These are phyloP conservation scores for Anolis apletophallus DNA, from an alignment of 2,797 vertebrate genomes.

Conservation along the genomic window DNA sequence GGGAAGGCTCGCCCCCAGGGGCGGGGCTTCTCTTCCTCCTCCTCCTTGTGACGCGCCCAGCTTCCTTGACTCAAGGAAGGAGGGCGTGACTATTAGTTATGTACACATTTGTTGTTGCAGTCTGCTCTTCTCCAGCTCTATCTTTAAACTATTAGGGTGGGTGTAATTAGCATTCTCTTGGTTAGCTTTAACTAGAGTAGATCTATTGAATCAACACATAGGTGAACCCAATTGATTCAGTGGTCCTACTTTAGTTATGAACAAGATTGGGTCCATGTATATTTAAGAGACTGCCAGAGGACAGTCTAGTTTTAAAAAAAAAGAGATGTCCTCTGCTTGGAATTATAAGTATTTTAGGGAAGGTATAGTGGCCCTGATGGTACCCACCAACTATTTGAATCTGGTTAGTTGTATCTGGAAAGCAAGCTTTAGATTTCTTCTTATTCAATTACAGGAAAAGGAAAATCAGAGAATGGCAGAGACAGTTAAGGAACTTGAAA, in stretches of 20 bases:
- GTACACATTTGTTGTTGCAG: background rate
- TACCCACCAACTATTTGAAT: background rate
- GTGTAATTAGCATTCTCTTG: no score
- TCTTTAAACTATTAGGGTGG: no score
- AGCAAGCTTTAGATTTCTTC: background rate
- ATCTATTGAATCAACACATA: no score
- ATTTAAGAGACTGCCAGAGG: background rate
- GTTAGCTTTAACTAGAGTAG: no score
- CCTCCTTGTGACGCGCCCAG: no score
- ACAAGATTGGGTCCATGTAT: background rate
- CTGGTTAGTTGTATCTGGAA: background rate
- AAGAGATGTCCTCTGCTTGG: background rate
- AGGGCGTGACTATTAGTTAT: no score
- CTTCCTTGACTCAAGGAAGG: no score
- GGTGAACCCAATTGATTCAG: no score
- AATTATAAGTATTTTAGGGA: background rate
- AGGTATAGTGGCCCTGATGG: background rate
- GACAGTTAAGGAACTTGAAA: constrained; percentile 31
- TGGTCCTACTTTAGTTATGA: no score
- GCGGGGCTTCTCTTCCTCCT: no score
- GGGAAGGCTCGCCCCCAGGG: no score
- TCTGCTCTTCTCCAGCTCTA: background rate
- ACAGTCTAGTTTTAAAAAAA: background rate
- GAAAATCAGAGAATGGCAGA: constrained; percentile 38
- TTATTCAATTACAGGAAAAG: constrained; percentile 21